Base-by-base conservation (phyloP, 1,140 invertebrate species). In the Kradibia gibbosae region DNA sequence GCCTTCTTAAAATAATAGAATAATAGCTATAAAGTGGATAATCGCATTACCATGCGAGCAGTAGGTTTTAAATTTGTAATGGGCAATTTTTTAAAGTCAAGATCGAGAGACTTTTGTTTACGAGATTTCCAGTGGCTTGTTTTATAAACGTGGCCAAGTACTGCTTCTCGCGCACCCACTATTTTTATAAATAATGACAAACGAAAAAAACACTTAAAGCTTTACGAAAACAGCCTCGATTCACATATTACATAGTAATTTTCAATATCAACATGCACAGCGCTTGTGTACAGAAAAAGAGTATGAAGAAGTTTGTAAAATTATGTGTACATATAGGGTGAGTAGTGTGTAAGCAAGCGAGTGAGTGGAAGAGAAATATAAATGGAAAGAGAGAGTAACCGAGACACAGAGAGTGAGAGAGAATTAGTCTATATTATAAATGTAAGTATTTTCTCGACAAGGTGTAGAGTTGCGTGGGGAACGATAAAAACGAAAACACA, bases 401-500 rank as follows among this genome's bases (percentile, higher is more conserved):
- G 22, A 60, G 36, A 13, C 34, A 39, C 11, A 45, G 36, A 45
- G 67, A 13, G 72, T 8, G 42, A 1, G 28, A 0, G n/a, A 31
- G 36, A 20, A 31, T 73, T 73, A 73, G 45, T 31, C 48, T 73
- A 73, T 73, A 73, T 17, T 73, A 73, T 17, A 3, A 71, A 3
- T 8, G 15, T 71, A 71, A 34, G 28, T 31, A 36, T 42, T 34
- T 80, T 55, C 80, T 36, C 31, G 62, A 28, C 45, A 17, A 70
- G 67, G 36, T 67, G 36, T 25, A 4, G 65, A 34, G 72, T 39
- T 42, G 73, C 53, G 50, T 74, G 76, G 67, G 82, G 71, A 55
- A 82, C 75, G 60, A 60, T 75, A 57, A 36, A 80, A 81, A 82
- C 83, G 83, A 84, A 85, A 85, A 84, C 84, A 84, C 76, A 81